These are phyloP conservation scores for Vulpes vulpes DNA, from an alignment of 2,113 vertebrate genomes.

Conservation along the genomic window DNA sequence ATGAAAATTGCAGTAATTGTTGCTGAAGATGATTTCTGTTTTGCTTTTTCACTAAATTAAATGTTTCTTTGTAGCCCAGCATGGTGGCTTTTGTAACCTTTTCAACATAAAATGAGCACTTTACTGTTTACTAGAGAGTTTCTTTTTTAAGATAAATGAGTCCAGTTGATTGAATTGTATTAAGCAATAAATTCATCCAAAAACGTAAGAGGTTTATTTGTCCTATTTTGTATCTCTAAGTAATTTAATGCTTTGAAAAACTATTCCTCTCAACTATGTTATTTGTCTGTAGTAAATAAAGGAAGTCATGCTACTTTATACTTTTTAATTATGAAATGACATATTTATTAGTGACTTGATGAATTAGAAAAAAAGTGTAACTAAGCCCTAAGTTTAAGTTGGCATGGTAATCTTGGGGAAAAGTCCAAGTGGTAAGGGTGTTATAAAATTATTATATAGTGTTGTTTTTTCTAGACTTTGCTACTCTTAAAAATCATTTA, in stretches of 20 bases:
- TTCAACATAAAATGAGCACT: conserved; percentile 42
- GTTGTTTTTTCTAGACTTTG: neutral
- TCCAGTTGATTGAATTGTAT: conserved; percentile 18
- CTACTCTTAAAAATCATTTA: neutral
- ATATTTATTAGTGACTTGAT: neutral
- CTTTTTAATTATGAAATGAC: neutral
- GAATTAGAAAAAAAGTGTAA: neutral
- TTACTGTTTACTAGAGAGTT: conserved; percentile 30
- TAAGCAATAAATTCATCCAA: conserved; percentile 13
- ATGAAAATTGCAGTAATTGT: conserved; percentile 58
- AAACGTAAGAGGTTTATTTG: neutral
- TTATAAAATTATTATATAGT: neutral
- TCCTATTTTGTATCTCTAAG: neutral
- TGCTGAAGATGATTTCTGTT: conserved; percentile 63
- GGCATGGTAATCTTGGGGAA: neutral
- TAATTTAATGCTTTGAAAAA: conserved; percentile 33
- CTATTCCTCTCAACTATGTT: neutral
- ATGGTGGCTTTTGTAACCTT: conserved; percentile 32
- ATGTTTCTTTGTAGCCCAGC: conserved; percentile 32
- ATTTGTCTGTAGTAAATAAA: conserved; percentile 32
- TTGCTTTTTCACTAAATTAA: conserved; percentile 71
- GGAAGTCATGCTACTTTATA: neutral
- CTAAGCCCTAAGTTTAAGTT: neutral
- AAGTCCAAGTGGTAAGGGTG: neutral
- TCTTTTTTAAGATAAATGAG: conserved; percentile 60